Evolutionary conservation across 1,140 invertebrate species (phyloP), one percentile per base, ranked within the genome.

Genomic region (Thaumatotibia leucotreta): DNA sequence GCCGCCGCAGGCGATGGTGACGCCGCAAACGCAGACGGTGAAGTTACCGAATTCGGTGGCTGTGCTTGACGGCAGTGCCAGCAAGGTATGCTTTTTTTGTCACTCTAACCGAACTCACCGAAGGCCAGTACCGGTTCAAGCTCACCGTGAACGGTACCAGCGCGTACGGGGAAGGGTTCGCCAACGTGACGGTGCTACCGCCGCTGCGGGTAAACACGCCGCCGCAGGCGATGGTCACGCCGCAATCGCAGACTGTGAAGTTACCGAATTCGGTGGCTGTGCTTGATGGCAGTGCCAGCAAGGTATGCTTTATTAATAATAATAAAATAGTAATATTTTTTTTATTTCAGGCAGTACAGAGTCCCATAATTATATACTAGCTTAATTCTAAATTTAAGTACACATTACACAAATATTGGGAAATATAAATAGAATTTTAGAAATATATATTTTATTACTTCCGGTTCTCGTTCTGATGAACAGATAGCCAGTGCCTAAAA

Each of bases 171-270:
- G 96, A 97, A 84, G 95, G 96, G 0, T 94, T 94, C 76, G 97
- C 97, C 0, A 98, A 98, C 88, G 96, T 99, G 1, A 98, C 96
- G n/a, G 97, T 99, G 22, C 84, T 96, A 72, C 96, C 97, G 70
- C 96, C 95, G n/a, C 95, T 96, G 72, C 90, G 97, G 63, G 94
- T 95, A 32, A 99, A 99, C 89, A 94, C 95, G 76, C 93, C 96
- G 5, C 98, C 98, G 0, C 91, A 95, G 66, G 97, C 97, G 1
- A 93, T 98, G 39, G 97, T 99, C 67, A 96, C 95, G 22, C 97
- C 97, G 0, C 92, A 94, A 0, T 93, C 94, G 52, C 97, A 98
- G 86, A 95, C 95, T 35, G 95, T 99, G 3, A 97, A 97, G 73
- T 91, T 97, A 69, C 97, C 97, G 6, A 99, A 97, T 72, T 95